These are phyloP conservation scores for Benthosema pterotum DNA, from an alignment of 2,797 vertebrate genomes.

Conservation along the genomic window DNA sequence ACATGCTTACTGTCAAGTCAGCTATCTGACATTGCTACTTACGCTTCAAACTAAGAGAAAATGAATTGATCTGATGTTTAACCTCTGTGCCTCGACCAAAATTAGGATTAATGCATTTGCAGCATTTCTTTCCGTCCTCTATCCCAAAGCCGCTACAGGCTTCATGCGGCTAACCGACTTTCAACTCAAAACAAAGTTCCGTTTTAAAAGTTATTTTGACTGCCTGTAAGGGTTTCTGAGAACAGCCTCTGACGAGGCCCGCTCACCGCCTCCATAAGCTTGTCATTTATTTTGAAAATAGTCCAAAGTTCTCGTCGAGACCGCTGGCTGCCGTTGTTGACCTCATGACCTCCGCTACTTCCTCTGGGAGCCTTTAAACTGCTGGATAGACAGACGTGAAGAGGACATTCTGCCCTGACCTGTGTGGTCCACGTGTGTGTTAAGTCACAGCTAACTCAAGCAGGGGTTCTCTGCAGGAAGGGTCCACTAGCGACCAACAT, in stretches of 20 bases:
- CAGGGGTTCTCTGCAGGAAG: too few species aligned
- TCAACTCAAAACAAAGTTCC: background rate
- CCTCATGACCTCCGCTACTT: slow-evolving; percentile 80
- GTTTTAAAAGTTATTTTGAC: background rate
- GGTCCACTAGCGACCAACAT: too few species aligned
- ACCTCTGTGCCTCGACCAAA: too few species aligned
- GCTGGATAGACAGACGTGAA: slow-evolving; percentile 77
- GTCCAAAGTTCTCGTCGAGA: background rate
- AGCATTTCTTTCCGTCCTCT: too few species aligned
- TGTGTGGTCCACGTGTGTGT: slow-evolving; percentile 80
- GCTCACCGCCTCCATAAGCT: background rate
- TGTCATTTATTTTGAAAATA: slow-evolving; percentile 24
- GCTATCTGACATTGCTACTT: too few species aligned
- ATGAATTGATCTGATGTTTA: too few species aligned
- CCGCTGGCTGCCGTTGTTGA: slow-evolving; percentile 80
- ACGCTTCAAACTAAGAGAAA: too few species aligned
- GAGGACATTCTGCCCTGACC: slow-evolving; percentile 72
- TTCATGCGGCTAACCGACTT: background rate
- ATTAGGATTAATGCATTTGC: too few species aligned
- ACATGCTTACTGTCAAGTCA: too few species aligned
- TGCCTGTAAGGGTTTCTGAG: background rate
- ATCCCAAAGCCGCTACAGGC: too few species aligned
- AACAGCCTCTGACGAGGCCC: background rate
- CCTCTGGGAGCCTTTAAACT: slow-evolving; percentile 81
- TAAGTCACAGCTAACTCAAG: too few species aligned